Base-by-base conservation (phyloP, 2,797 vertebrate species). In the Phrynocephalus vlangalii region DNA sequence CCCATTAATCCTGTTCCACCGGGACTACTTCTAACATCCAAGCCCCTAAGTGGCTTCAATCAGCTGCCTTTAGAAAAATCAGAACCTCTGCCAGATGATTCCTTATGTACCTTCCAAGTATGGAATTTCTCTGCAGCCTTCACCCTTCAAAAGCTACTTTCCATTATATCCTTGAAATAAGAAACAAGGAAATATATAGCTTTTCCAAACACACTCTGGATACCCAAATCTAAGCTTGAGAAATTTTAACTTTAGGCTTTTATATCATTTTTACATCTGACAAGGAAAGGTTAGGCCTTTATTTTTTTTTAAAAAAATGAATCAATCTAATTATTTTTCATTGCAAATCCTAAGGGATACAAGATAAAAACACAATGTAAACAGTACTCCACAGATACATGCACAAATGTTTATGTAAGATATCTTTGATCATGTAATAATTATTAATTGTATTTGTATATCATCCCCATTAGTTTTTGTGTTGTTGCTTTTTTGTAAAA, bases 11-110 rank as follows among this genome's bases (percentile, higher is more conserved):
- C 91, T 77, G 78, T 82, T 93, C 93, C 90, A 79, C 0, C 76
- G 95, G 89, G 94, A 94, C 91, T 71, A 88, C 89, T 93, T 94
- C 93, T 95, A 94, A 93, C 92, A 88, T 85, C 73, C 82, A 93
- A 91, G n/a, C 79, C 92, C 86, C 86, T 0, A 0, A 90, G 86
- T 86, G 90, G 90, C 92, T 93, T 95, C 93, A 93, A 91, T 90
- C 92, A 89, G 8, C 78, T 73, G 82, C 86, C 84, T 92, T 88
- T 52, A 89, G 91, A 92, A 91, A 63, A 87, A 90, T 11, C 91
- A 91, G 38, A 90, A 94, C 56, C 75, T 85, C 86, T 86, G 91
- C 92, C 84, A 89, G 93, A 93, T 90, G 30, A 91, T 92, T 91
- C 83, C 79, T 92, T 79, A 88, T 95, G 89, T 82, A 88, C 75